These are phyloP conservation scores for Nesometra sesokonis DNA, from an alignment of 35 echinoderm and acorn worm species.

Conservation along the genomic window DNA sequence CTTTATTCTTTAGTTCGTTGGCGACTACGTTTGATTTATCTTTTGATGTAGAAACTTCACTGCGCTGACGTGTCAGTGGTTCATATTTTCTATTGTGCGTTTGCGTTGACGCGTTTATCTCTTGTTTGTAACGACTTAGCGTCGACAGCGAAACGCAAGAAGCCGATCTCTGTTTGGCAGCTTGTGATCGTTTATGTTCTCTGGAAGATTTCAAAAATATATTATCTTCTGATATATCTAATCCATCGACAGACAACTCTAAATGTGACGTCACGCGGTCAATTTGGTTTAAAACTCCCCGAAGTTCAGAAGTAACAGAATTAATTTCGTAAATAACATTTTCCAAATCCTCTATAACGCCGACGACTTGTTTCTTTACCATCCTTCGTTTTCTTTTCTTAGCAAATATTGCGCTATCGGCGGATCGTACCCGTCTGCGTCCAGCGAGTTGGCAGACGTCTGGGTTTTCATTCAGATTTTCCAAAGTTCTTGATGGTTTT, in stretches of 20 bases:
- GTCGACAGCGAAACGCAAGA: neutral
- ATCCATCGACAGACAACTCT: neutral
- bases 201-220: neutral
- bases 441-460: neutral
- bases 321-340: neutral
- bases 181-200: neutral
- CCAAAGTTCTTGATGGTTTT: neutral
- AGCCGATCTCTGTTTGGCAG: neutral
- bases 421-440: neutral
- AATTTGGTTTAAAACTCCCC: neutral
- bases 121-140: neutral
- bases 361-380: neutral
- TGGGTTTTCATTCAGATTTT: neutral
- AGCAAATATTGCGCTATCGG: neutral
- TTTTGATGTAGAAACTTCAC: neutral
- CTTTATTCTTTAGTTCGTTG: neutral
- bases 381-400: neutral
- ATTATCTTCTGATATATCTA: neutral
- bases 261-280: neutral
- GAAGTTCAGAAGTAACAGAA: neutral
- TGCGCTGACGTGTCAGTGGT: neutral
- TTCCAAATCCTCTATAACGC: neutral
- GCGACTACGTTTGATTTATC: neutral
- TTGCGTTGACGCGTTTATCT: neutral
- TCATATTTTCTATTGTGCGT: neutral